Evolutionary conservation across 2,888 invertebrate species (phyloP), one percentile per base, ranked within the genome.

Genomic region (Andrena marginata): DNA sequence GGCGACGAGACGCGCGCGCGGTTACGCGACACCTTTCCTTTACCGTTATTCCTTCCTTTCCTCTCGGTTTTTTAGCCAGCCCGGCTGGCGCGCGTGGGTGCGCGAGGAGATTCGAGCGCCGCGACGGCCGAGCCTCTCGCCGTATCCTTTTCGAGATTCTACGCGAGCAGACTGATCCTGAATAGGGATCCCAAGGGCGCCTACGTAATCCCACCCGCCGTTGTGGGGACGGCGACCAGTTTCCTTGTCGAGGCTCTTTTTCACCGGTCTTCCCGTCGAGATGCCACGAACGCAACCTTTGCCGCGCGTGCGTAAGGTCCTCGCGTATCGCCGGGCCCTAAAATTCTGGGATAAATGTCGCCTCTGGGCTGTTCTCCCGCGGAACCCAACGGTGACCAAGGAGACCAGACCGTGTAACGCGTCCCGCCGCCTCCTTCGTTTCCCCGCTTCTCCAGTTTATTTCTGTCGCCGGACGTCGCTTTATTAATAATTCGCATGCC

Each of bases 171-270:
- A 78, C 69, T 68, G 82, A 87, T 87, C 81, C 82, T 91, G 89
- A 91, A 91, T 90, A 90, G 89, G 86, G 85, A 86, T 89, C 91
- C 91, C 88, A 90, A 91, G 91, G 91, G 92, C 92, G 89, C 91
- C 92, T 91, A 92, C 91, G 92, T 92, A 92, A 92, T 91, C 92
- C 90, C 89, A 87, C 81, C 84, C 80, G 88, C 87, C 86, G 90
- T 92, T 91, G 90, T 91, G 77, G 77, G 75, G 84, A 77, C 87
- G 85, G 79, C 91, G 89, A 92, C 89, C 90, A 89, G 90, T 87
- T 90, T 88, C 85, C 89, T 75, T 78, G 74, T 56, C 63, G 80
- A 73, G 77, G 77, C 78, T 84, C 77, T 90, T 91, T 90, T 90
- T 91, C 89, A 87, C 90, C 90, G 88, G 86, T 91, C 81, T 86